A percentile compares a stretch with the other conserved stretches of the same genome.
phyloP scores from a whole-genome alignment of 2,113 vertebrate species.

The Monopterus albus region DNA sequence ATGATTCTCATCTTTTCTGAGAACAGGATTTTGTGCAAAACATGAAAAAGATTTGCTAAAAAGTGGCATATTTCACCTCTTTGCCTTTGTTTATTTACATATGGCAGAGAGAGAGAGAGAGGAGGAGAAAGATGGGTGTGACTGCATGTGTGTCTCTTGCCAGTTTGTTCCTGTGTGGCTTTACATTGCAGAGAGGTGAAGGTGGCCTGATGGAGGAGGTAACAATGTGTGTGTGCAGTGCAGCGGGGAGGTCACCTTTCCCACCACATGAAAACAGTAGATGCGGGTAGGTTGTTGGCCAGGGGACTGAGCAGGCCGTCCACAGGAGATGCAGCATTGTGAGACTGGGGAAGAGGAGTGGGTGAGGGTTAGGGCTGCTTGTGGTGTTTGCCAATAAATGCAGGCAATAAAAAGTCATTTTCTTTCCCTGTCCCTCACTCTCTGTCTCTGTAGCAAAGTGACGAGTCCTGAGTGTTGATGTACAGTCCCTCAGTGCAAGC shows the following conservation, averaged over 20 bases:
- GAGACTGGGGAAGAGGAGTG: constrained; percentile 19
- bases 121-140: constrained; percentile 4
- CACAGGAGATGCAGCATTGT: constrained; percentile 44
- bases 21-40: not conserved
- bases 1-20: not conserved
- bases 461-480: constrained; percentile 38
- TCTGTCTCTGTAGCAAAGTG: constrained; percentile 27
- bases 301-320: constrained; percentile 19
- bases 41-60: not conserved
- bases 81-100: not conserved
- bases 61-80: not conserved
- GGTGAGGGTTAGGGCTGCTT: constrained; percentile 19
- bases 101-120: not conserved
- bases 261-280: constrained; percentile 21
- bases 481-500: constrained; percentile 22
- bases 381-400: constrained; percentile 65
- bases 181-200: constrained; percentile 12
- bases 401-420: constrained; percentile 66
- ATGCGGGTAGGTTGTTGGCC: constrained; percentile 23
- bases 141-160: constrained; percentile 21
- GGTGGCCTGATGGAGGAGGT: constrained; percentile 24
- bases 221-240: constrained; percentile 43
- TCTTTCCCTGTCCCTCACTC: constrained; percentile 38
- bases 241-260: constrained; percentile 26
- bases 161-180: constrained; percentile 18